Base-by-base conservation (phyloP, 2,888 invertebrate species). In the Scelioninae gen. 2 region DNA sequence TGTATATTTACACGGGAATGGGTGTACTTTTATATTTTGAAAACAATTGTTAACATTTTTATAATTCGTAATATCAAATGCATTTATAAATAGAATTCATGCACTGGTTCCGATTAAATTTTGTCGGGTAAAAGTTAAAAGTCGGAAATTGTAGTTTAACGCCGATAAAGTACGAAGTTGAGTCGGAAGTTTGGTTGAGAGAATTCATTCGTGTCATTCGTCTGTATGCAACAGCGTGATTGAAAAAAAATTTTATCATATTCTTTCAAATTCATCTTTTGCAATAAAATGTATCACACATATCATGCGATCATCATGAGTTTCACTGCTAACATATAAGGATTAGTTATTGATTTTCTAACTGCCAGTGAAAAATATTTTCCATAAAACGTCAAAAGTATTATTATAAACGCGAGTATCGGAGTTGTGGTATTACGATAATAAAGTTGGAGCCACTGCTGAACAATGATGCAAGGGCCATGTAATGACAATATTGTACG, bases 401-500 rank as follows among this genome's bases (percentile, higher is more conserved):
- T 48, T 68, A 76, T 68, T 65, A 77, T 58, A 35, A 45, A 37
- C 57, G 41, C 43, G 37, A 46, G 25, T 58, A 57, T 48, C 19
- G 43, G 11, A 58, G 41, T 73, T 72, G 70, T 76, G 67, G 65
- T 69, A 68, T 69, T 61, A 57, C 55, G 19, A 65, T 71, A 84
- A 85, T 85, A 85, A 85, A 85, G 83, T 83, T 84, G 82, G 83
- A 84, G 82, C 84, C 84, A 83, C 82, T 80, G 81, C 81, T 79
- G 83, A 84, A 82, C 84, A 82, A 83, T 81, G 82, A 81, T 81
- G 81, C 81, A 83, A 81, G 82, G 82, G 81, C 81, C 82, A 81
- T 82, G 84, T 85, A 86, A 86, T 86, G 85, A 85, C 85, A 85
- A 86, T 85, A 84, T 84, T 85, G 84, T 81, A 83, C 83, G 83